Conservation (phyloP, 2,797 vertebrate genomes). For the Spinus olivaceus region DNA sequence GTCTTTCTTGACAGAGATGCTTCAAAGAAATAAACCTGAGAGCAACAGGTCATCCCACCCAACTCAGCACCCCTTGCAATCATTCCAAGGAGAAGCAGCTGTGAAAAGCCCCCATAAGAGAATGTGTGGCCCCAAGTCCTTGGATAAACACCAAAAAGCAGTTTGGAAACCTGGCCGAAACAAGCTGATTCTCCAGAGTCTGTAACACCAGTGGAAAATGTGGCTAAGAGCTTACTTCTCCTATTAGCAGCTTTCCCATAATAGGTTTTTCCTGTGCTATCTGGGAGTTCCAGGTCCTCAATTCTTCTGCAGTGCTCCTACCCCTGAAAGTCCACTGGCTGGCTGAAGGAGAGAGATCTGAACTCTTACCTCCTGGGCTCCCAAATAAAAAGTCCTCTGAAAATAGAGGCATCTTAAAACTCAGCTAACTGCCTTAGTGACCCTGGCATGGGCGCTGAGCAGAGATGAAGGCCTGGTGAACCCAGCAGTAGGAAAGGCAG, state of each 20-base stretch:
- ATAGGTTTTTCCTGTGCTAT: not conserved
- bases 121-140: not conserved
- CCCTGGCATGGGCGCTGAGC: rapidly evolving
- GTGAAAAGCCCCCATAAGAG: not conserved
- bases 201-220: not conserved
- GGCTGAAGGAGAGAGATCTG: not conserved
- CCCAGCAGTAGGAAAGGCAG: not conserved
- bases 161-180: not conserved
- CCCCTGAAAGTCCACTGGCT: not conserved
- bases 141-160: conserved; percentile 13
- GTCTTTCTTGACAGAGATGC: not conserved
- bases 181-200: not conserved
- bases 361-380: not conserved
- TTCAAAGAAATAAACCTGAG: not conserved
- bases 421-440: not conserved
- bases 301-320: not conserved
- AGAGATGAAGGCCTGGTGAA: not conserved
- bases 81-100: not conserved
- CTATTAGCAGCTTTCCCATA: not conserved
- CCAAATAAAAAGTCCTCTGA: not conserved
- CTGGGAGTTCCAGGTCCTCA: not conserved
- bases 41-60: not conserved
- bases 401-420: not conserved
- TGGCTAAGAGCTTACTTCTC: not conserved
- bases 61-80: not conserved